A percentile compares a stretch with the other conserved stretches of the same genome.
These are phyloP conservation scores for Microcebus ravelobensis DNA, from an alignment of 2,113 vertebrate genomes.

Conservation along the genomic window DNA sequence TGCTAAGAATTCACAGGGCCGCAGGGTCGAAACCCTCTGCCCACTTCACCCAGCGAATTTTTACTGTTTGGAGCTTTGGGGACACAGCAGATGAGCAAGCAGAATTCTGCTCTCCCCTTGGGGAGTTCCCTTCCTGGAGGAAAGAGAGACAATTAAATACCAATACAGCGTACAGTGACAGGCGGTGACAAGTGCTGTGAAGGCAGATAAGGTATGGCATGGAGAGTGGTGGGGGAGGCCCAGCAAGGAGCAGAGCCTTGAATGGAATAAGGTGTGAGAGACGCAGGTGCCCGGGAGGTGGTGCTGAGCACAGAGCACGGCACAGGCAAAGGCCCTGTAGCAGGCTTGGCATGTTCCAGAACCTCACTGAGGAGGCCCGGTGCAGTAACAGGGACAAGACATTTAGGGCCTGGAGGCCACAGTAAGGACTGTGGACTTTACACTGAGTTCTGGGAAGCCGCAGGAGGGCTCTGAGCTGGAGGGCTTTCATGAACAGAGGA, in stretches of 20 bases:
- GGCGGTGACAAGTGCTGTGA: too few species aligned
- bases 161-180: not conserved
- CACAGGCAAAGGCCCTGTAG: not conserved
- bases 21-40: not conserved
- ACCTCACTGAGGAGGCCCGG: not conserved
- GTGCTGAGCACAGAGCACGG: not conserved
- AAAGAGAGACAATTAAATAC: not conserved
- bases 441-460: not conserved
- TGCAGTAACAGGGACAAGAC: not conserved
- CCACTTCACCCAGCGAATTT: not conserved
- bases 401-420: too few species aligned
- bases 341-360: not conserved
- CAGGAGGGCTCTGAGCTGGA: not conserved
- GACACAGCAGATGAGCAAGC: not conserved
- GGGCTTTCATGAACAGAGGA: not conserved
- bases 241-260: not conserved
- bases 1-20: not conserved
- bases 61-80: not conserved
- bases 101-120: fast-evolving
- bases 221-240: not conserved
- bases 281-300: not conserved
- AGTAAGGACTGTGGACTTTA: not conserved
- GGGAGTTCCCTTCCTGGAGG: not conserved
- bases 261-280: not conserved
- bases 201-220: not conserved